phyloP scores from a whole-genome alignment of 2,888 invertebrate genomes.

The Cataglyphis livida region DNA sequence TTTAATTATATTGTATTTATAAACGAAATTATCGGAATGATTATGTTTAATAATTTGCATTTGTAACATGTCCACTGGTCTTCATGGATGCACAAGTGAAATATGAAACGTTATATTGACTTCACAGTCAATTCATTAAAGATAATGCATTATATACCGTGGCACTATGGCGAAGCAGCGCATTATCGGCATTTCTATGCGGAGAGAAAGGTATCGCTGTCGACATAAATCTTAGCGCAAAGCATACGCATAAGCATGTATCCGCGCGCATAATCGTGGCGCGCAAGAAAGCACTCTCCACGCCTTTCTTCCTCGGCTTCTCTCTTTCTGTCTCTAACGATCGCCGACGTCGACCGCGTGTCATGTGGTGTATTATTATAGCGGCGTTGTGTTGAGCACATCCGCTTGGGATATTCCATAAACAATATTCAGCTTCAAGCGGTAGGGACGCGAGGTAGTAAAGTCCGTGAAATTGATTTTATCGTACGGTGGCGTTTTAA shows the following conservation, averaged over 20 bases:
- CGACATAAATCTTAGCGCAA: constrained; percentile 69
- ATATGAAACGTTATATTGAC: constrained; percentile 58
- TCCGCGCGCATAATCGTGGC: constrained; percentile 59
- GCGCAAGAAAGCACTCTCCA: constrained; percentile 55
- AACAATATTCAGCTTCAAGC: constrained; percentile 35
- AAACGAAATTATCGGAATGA: background rate
- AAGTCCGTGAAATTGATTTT: constrained; percentile 45
- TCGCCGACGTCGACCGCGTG: constrained; percentile 45
- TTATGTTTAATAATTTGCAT: background rate
- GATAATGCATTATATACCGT: constrained; percentile 59
- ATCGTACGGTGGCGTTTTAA: constrained; percentile 27
- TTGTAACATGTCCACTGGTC: background rate
- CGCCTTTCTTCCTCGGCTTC: constrained; percentile 51
- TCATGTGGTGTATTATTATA: constrained; percentile 28
- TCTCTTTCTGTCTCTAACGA: constrained; percentile 48
- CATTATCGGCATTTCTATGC: constrained; percentile 71
- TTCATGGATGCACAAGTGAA: constrained; percentile 50
- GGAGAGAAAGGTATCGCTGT: constrained; percentile 71
- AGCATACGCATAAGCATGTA: constrained; percentile 64
- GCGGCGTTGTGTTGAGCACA: constrained; percentile 19
- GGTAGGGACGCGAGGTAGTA: constrained; percentile 3
- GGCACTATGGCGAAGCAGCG: constrained; percentile 42
- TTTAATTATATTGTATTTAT: background rate
- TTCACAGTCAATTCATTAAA: constrained; percentile 66
- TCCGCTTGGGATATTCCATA: constrained; percentile 35